Base-by-base conservation (phyloP, 2,113 vertebrate species). In the Tympanuchus pallidicinctus region DNA sequence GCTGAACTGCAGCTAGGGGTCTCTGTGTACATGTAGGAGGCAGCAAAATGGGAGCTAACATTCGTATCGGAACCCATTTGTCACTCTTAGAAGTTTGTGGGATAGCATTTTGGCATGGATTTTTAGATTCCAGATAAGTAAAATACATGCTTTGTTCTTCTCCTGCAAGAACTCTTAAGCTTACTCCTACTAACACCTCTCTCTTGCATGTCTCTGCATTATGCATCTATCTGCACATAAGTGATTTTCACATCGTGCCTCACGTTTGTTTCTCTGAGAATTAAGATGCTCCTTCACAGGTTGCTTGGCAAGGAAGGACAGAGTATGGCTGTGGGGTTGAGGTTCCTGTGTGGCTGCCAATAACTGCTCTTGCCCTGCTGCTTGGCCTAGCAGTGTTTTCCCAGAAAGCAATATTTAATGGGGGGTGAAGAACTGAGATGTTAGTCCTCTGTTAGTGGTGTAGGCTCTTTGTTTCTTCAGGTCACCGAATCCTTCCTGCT, bases 1-100 rank as follows among this genome's bases (percentile, higher is more conserved):
- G 63, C 25, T 52, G 78, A 95, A 30, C 11, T 70, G 65, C 95
- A 95, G 92, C 95, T 95, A 96, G 94, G 65, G 90, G 89, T 95
- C 94, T 95, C 94, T 95, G 71, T 93, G 56, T 69, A 40, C 90
- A 83, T 82, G 43, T 48, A 67, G 65, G 47, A 97, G 30, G 34
- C 75, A 91, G 88, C 10, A 86, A 83, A 88, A 71, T 54, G 24
- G 30, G 25, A 69, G 27, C 10, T 13, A 50, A 86, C 86, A 90
- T 19, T 43, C 66, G 32, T 66, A 16, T 47, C 20, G 32, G 57
- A 69, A 72, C 19, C 72, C 6, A 1, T 60, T 47, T 85, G 47
- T 75, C 59, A 24, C 24, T 48, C 79, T 90, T n/a, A 59, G 52
- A 90, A 96, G 76, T 95, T 86, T 86, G 28, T 71, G 47, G 67